Base-by-base conservation (phyloP, 2,113 vertebrate genomes). In the Syngnathoides biaculeatus region DNA sequence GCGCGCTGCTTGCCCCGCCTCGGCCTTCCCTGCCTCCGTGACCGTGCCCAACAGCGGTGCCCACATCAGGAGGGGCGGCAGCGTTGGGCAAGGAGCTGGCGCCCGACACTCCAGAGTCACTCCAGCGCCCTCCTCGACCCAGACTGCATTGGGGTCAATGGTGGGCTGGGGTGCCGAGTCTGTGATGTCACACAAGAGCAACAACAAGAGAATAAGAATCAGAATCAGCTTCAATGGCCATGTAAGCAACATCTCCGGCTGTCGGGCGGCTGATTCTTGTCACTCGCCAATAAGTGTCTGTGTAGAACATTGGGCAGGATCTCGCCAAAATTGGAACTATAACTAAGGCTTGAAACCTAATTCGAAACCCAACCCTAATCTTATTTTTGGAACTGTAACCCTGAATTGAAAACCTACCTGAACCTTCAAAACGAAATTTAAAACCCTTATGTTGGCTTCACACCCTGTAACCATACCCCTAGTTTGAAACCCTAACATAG, bases 21-120 rank as follows among this genome's bases (percentile, higher is more conserved):
- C 20, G 1, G 19, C 19, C 2, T 24, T 64, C 1, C 13, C 0
- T 8, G 8, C 55, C 64, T 83, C 75, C 63, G 79, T 61, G 17
- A 8, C 50, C 57, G 81, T 74, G 13, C 78, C 85, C n/a, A 82
- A 4, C 38, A 0, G 22, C 7, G 86, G 84, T 1, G 59, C 73
- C 90, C 89, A 91, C 2, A 79, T 84, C 35, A 90, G 67, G 59
- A 64, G 38, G 7, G 88, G 90, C 20, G 83, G 84, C 19, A 78
- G 71, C 27, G 39, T 0, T 11, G 84, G 82, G 79, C 89, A 91
- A 5, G 80, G 69, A 0, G 73, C 59, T 8, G 53, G 30, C 39
- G 88, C 79, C 0, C 80, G 71, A 73, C 90, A 91, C 58, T 4
- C 80, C 58, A 91, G 12, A 17, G 27, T 73, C 67, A 88, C 74